These are phyloP conservation scores for Pempheris klunzingeri DNA, from an alignment of 2,797 vertebrate genomes.

Conservation along the genomic window DNA sequence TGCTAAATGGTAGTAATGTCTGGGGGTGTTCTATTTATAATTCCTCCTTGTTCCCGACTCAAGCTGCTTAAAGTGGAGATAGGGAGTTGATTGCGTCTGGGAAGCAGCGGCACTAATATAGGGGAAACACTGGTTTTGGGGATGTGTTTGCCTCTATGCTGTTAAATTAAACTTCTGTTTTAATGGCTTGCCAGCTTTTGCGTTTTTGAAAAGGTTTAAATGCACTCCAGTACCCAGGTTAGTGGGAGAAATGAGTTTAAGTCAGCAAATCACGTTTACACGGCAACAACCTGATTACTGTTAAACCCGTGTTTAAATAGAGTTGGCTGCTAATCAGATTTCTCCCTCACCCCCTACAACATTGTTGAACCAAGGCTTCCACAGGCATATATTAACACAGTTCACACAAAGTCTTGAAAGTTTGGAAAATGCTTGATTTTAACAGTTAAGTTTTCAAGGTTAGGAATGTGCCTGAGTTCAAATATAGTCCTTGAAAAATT, in stretches of 20 bases:
- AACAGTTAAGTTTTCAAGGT: too few relatives aligned
- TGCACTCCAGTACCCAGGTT: background rate
- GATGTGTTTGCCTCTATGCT: background rate
- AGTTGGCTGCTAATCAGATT: conserved; percentile 6
- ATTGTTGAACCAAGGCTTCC: background rate
- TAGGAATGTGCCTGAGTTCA: too few relatives aligned
- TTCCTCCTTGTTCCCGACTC: too few relatives aligned
- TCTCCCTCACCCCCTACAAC: background rate
- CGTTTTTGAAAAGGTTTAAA: background rate
- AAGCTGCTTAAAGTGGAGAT: too few relatives aligned
- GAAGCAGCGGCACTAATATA: too few relatives aligned
- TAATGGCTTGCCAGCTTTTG: background rate
- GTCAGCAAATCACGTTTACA: background rate
- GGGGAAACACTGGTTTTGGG: too few relatives aligned
- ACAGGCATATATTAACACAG: background rate
- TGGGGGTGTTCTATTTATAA: too few relatives aligned
- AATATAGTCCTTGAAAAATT: too few relatives aligned
- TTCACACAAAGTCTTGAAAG: too few relatives aligned
- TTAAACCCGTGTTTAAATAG: background rate
- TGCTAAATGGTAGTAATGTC: too few relatives aligned
- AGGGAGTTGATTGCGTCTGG: too few relatives aligned
- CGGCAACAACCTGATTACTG: background rate
- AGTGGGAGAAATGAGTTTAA: background rate
- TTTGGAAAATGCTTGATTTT: too few relatives aligned
- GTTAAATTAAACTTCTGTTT: background rate